These are phyloP conservation scores for Rhynchopsitta pachyrhyncha DNA, from an alignment of 2,113 vertebrate genomes.

Conservation along the genomic window DNA sequence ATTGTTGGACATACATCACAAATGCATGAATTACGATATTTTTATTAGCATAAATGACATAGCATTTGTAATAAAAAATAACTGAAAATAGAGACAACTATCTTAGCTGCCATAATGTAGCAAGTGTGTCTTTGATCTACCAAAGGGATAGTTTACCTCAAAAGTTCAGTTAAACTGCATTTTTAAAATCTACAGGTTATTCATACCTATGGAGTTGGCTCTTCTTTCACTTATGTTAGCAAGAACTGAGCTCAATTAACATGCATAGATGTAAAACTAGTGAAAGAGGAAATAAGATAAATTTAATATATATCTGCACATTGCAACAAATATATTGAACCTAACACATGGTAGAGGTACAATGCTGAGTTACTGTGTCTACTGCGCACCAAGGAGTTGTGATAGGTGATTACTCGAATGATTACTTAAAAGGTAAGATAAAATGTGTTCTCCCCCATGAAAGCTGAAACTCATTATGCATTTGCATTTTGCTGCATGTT, in stretches of 20 bases:
- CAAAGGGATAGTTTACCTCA: neutral
- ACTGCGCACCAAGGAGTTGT: neutral
- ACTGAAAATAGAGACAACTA: neutral
- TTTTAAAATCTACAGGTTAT: neutral
- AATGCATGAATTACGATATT: neutral
- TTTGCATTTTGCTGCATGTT: neutral
- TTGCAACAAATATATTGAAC: neutral
- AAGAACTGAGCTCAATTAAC: neutral
- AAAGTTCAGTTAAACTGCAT: neutral
- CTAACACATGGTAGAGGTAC: neutral
- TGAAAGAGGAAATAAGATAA: neutral
- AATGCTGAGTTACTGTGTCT: neutral
- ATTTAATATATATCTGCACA: neutral
- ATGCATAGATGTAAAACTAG: neutral
- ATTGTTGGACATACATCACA: neutral
- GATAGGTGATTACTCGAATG: accelerated
- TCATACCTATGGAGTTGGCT: neutral
- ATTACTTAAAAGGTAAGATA: neutral
- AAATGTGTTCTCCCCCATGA: neutral
- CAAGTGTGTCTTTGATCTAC: neutral
- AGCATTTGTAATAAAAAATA: neutral
- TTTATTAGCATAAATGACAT: neutral
- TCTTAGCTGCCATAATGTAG: neutral
- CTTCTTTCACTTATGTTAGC: neutral
- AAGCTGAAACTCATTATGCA: neutral